phyloP scores from a whole-genome alignment of 2,797 vertebrate species.

The Anas georgica region DNA sequence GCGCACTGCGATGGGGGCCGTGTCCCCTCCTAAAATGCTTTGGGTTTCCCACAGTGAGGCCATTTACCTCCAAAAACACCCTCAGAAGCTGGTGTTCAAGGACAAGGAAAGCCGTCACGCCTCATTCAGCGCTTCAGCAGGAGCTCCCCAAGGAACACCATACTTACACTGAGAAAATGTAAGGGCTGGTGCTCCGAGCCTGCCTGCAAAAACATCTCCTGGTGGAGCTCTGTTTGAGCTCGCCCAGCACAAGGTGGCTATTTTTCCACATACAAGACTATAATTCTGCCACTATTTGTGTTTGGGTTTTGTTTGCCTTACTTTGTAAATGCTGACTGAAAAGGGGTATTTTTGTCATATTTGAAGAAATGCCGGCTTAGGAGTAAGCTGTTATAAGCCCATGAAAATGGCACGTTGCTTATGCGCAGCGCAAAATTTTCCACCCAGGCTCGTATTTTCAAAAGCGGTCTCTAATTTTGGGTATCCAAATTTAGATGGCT shows the following conservation, averaged over 20 bases:
- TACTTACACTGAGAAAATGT: background rate
- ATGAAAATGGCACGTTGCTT: constrained; percentile 33
- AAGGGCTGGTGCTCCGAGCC: background rate
- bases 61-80: background rate
- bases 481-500: constrained; percentile 23
- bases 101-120: background rate
- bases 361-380: background rate
- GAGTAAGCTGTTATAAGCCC: background rate
- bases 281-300: background rate
- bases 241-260: background rate
- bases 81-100: fast-evolving
- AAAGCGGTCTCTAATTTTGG: constrained; percentile 43
- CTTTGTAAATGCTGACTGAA: background rate
- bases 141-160: background rate
- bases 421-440: background rate
- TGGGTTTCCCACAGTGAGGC: background rate
- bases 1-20: fast-evolving
- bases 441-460: constrained; percentile 17
- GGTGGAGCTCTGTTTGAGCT: background rate
- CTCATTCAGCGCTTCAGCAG: background rate
- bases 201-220: background rate
- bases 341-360: background rate
- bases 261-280: background rate
- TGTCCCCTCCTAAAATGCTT: background rate
- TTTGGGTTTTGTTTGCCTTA: constrained; percentile 30